phyloP scores from a whole-genome alignment of 2,113 vertebrate genomes.

The Syngnathus scovelli region DNA sequence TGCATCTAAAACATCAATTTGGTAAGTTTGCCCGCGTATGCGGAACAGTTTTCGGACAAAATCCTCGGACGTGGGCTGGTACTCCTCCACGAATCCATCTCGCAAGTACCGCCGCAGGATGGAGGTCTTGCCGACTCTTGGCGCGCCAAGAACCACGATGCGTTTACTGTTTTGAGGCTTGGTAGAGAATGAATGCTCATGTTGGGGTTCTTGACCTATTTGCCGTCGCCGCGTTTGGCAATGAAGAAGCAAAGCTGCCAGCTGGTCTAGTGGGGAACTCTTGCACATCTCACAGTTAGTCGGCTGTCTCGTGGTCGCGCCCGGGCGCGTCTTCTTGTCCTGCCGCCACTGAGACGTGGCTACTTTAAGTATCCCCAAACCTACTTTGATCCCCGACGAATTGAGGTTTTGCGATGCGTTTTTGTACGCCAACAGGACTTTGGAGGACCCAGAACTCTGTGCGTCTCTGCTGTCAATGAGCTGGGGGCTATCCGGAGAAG shows the following conservation, averaged over 20 bases:
- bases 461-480: slow-evolving; percentile 27
- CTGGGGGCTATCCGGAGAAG: slow-evolving; percentile 14
- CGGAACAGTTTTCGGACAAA: slow-evolving; percentile 73
- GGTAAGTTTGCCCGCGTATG: slow-evolving; percentile 71
- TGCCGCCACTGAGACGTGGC: slow-evolving; percentile 67
- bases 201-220: slow-evolving; percentile 30
- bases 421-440: slow-evolving; percentile 57
- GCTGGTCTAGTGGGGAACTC: slow-evolving; percentile 57
- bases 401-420: slow-evolving; percentile 57
- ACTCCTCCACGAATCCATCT: slow-evolving; percentile 71
- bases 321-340: slow-evolving; percentile 55
- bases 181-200: slow-evolving; percentile 29
- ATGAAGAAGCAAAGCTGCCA: slow-evolving; percentile 59
- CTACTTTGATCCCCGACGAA: slow-evolving; percentile 60
- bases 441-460: slow-evolving; percentile 40
- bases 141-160: slow-evolving; percentile 74
- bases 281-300: slow-evolving; percentile 39
- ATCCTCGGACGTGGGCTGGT: slow-evolving; percentile 73
- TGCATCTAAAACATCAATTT: slow-evolving; percentile 73
- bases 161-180: slow-evolving; percentile 71
- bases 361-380: slow-evolving; percentile 64
- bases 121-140: slow-evolving; percentile 73
- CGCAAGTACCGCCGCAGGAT: slow-evolving; percentile 69
- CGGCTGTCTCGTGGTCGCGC: slow-evolving; percentile 21
- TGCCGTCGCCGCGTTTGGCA: slow-evolving; percentile 41